Evolutionary conservation across 2,113 vertebrate species (phyloP).

Genomic region (Hippolais icterina): DNA sequence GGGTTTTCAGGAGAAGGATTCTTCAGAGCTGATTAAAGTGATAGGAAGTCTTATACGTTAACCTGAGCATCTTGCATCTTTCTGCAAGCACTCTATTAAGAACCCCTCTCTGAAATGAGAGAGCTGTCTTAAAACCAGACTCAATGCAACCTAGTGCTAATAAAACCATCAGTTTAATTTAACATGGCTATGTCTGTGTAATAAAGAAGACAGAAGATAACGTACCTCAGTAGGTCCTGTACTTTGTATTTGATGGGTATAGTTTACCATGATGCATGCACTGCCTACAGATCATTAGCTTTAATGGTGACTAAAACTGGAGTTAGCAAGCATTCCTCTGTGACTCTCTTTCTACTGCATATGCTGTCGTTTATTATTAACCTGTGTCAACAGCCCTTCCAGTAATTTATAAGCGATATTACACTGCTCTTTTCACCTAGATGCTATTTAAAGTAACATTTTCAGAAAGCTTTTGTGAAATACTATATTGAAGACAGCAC

Average conservation of each 20-base stretch:
- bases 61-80: background rate
- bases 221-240: background rate
- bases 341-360: background rate
- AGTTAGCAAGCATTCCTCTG: background rate
- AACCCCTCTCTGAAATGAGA: background rate
- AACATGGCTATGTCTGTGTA: background rate
- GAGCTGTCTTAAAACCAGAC: background rate
- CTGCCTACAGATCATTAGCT: constrained; percentile 4
- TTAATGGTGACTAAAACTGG: background rate
- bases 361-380: background rate
- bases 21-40: background rate
- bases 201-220: background rate
- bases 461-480: constrained; percentile 9
- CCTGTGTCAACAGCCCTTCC: background rate
- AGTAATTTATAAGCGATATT: constrained; percentile 22
- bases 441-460: constrained; percentile 26
- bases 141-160: background rate
- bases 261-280: background rate
- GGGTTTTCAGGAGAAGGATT: background rate
- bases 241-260: background rate
- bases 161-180: constrained; percentile 4
- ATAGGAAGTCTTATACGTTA: background rate
- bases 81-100: background rate
- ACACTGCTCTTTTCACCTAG: background rate
- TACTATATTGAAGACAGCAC: background rate